These are phyloP conservation scores for Atopsyche davidsoni DNA, from an alignment of 1,140 invertebrate genomes.

Conservation along the genomic window DNA sequence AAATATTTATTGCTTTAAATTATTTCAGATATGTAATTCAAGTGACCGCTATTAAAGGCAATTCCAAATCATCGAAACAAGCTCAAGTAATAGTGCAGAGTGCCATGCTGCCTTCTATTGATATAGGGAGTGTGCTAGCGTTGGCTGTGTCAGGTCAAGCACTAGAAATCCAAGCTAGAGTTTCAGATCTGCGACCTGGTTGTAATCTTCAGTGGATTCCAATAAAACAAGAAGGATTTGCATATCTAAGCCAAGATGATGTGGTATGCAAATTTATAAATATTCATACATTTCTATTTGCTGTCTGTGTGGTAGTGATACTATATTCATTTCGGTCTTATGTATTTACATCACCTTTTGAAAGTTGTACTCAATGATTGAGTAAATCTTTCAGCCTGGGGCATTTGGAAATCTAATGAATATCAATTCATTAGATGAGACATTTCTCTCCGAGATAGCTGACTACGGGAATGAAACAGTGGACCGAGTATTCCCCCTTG, in stretches of 20 bases:
- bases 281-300: not conserved
- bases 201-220: conserved; percentile 22
- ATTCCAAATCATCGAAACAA: conserved; percentile 13
- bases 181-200: conserved; percentile 19
- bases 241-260: conserved; percentile 4
- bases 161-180: conserved; percentile 23
- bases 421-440: conserved; percentile 27
- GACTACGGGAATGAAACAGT: conserved; percentile 25
- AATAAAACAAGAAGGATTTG: conserved; percentile 15
- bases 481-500: conserved; percentile 16
- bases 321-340: too few relatives aligned
- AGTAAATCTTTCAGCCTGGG: conserved; percentile 22
- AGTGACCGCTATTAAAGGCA: conserved; percentile 19
- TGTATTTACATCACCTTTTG: too few relatives aligned
- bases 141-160: conserved; percentile 11
- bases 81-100: conserved; percentile 12
- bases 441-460: conserved; percentile 27
- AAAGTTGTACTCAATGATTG: too few relatives aligned
- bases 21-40: conserved; percentile 19
- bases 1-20: too few relatives aligned
- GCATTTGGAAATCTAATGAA: conserved; percentile 11
- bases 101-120: conserved; percentile 24
- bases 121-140: conserved; percentile 10
- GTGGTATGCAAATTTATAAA: conserved; percentile 20
- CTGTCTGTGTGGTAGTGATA: too few relatives aligned